Percentiles rank a stretch among this genome's conserved stretches.
phyloP scores from a whole-genome alignment of 1,140 invertebrate species.

The Heterodera carotae region DNA sequence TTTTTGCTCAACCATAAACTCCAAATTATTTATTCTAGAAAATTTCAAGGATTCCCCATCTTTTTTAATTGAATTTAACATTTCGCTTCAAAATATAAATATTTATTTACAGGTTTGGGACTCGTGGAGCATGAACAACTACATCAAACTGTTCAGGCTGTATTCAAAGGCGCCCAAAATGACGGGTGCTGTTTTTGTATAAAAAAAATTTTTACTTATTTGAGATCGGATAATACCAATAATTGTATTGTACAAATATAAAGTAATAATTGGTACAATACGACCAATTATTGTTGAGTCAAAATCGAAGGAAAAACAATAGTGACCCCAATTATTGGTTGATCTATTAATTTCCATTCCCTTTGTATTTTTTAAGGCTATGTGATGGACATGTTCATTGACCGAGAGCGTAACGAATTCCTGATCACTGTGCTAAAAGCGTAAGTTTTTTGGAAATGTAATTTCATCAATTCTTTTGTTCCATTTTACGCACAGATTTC shows the following conservation, averaged over 20 bases:
- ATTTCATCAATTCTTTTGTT: background rate
- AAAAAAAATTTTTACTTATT: background rate
- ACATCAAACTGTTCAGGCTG: conserved; percentile 85
- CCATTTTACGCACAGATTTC: conserved; percentile 76
- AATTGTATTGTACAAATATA: background rate
- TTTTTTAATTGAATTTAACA: too few relatives aligned
- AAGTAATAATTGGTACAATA: too few relatives aligned
- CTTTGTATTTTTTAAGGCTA: conserved; percentile 67
- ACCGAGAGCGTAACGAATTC: conserved; percentile 84
- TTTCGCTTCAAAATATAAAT: background rate
- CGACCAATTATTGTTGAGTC: too few relatives aligned
- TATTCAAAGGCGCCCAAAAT: conserved; percentile 83
- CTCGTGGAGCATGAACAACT: conserved; percentile 87
- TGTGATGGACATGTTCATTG: conserved; percentile 94
- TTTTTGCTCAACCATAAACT: background rate
- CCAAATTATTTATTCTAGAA: background rate
- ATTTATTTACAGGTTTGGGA: conserved; percentile 31
- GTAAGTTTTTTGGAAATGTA: conserved; percentile 74
- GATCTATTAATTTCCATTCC: too few relatives aligned
- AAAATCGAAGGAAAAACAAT: too few relatives aligned
- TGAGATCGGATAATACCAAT: too few relatives aligned
- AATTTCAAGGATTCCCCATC: too few relatives aligned
- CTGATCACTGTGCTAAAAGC: conserved; percentile 89
- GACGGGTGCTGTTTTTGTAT: conserved; percentile 71
- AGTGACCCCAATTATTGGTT: too few relatives aligned